These are phyloP conservation scores for Danio aesculapii DNA, from an alignment of 2,797 vertebrate species.

Conservation along the genomic window DNA sequence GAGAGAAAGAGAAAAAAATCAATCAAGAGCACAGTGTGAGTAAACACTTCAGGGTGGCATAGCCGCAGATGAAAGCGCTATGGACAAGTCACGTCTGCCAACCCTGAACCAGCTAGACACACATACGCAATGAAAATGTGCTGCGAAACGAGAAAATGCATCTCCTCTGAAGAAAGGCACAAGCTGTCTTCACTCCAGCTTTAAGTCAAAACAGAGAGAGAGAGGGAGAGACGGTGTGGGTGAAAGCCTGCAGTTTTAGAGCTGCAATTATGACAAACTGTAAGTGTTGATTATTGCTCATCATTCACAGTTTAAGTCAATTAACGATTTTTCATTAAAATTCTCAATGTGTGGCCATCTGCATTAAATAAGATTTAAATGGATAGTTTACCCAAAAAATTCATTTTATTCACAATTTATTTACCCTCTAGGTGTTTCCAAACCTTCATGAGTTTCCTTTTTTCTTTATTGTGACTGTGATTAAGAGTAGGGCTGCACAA, in stretches of 20 bases:
- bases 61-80: constrained; percentile 53
- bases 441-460: too few species aligned
- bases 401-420: too few species aligned
- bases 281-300: too few species aligned
- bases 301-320: too few species aligned
- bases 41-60: constrained; percentile 64
- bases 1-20: constrained; percentile 48
- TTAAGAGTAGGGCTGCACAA: too few species aligned
- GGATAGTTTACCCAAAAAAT: too few species aligned
- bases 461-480: too few species aligned
- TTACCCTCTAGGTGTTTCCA: too few species aligned
- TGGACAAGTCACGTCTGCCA: constrained; percentile 59
- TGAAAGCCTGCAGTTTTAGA: neutral
- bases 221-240: neutral
- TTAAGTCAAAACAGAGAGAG: constrained; percentile 1
- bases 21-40: constrained; percentile 51
- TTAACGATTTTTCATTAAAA: too few species aligned
- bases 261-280: neutral
- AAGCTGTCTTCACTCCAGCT: constrained; percentile 31
- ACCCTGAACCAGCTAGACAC: constrained; percentile 52
- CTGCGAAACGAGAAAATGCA: constrained; percentile 35
- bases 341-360: too few species aligned
- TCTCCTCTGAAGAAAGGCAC: constrained; percentile 37
- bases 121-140: constrained; percentile 28
- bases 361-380: too few species aligned